Evolutionary conservation across 2,888 invertebrate species (phyloP).

Genomic region (Rhagophthalmus giganteus): DNA sequence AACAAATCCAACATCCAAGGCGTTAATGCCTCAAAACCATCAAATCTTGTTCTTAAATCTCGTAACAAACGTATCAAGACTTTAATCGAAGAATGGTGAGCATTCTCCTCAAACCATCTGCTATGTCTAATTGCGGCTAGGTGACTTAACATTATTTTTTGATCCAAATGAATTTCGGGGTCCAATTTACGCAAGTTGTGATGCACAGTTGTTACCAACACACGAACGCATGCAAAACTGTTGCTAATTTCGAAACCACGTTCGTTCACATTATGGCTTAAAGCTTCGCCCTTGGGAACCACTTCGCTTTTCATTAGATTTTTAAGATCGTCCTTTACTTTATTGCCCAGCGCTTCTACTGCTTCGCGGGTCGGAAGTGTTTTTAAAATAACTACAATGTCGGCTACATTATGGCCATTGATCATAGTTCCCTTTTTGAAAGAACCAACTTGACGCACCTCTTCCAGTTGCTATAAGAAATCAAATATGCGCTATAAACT

Average conservation of each 20-base stretch:
- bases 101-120: constrained; percentile 98
- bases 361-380: constrained; percentile 95
- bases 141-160: constrained; percentile 82
- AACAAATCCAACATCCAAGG: constrained; percentile 97
- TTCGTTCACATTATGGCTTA: constrained; percentile 64
- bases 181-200: constrained; percentile 93
- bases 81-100: constrained; percentile 95
- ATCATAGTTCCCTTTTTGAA: constrained; percentile 99
- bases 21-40: constrained; percentile 86
- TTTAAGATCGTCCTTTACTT: constrained; percentile 85
- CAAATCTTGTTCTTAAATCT: constrained; percentile 86
- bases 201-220: constrained; percentile 91
- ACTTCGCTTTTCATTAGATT: constrained; percentile 66
- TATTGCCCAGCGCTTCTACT: constrained; percentile 87
- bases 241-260: constrained; percentile 89
- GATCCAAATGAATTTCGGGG: constrained; percentile 77
- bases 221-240: constrained; percentile 81
- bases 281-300: constrained; percentile 63
- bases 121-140: constrained; percentile 93
- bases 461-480: constrained; percentile 76
- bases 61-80: constrained; percentile 88
- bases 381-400: constrained; percentile 95
- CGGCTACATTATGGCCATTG: constrained; percentile 92
- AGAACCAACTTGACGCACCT: constrained; percentile 95
- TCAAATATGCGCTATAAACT: too few species aligned